phyloP scores from a whole-genome alignment of 2,113 vertebrate genomes.

The Channa argus region DNA sequence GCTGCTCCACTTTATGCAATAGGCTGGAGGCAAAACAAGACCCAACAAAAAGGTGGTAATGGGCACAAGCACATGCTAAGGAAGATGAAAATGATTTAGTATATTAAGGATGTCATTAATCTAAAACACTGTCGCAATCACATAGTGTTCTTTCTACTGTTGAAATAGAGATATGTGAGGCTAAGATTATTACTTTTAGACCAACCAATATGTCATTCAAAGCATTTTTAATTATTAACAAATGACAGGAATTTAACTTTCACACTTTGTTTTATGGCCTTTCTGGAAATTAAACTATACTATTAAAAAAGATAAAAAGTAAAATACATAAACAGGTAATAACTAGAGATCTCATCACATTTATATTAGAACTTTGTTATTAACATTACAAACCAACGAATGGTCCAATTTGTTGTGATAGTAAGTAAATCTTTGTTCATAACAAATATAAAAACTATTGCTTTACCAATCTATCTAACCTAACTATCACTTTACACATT shows the following conservation, averaged over 20 bases:
- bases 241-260: background rate
- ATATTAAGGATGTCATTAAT: background rate
- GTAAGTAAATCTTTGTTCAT: too few relatives aligned
- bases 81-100: background rate
- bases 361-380: background rate
- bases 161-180: background rate
- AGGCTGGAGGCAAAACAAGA: slow-evolving; percentile 35
- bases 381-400: background rate
- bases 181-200: background rate
- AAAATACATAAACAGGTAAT: too few relatives aligned
- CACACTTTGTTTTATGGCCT: background rate
- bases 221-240: background rate
- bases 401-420: too few relatives aligned
- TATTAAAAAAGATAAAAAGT: too few relatives aligned
- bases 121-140: background rate
- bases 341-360: too few relatives aligned
- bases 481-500: too few relatives aligned
- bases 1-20: slow-evolving; percentile 32
- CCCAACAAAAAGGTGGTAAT: slow-evolving; percentile 11
- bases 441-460: too few relatives aligned
- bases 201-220: background rate
- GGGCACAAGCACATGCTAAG: background rate
- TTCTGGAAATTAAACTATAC: background rate
- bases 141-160: background rate
- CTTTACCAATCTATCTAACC: too few relatives aligned